phyloP scores from a whole-genome alignment of 2,797 vertebrate species.

The Molothrus ater region DNA sequence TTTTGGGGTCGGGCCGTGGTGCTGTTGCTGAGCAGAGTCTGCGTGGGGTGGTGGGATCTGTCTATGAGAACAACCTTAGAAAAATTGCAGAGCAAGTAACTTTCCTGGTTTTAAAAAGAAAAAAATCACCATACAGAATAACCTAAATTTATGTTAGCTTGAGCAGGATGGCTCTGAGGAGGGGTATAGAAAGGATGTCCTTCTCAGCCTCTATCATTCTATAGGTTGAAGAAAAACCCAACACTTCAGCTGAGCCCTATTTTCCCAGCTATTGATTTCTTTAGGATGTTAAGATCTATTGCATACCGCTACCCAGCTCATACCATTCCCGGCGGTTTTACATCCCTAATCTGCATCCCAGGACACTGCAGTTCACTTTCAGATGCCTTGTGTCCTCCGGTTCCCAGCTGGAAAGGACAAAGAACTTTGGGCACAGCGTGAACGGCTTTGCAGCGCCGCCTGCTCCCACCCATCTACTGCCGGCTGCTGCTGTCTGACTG shows the following conservation, averaged over 20 bases:
- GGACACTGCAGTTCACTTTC: not conserved
- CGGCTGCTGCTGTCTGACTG: not conserved
- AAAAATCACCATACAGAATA: not conserved
- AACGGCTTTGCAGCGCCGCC: not conserved
- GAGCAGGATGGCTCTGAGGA: not conserved
- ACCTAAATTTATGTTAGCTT: not conserved
- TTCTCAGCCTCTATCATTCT: not conserved
- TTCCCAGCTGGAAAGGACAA: constrained; percentile 40
- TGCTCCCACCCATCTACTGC: not conserved
- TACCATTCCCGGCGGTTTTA: not conserved
- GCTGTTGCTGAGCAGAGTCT: not conserved
- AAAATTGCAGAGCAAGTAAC: not conserved
- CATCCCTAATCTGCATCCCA: not conserved
- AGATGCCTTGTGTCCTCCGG: not conserved
- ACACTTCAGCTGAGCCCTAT: not conserved
- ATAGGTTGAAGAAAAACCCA: not conserved
- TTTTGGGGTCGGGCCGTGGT: not conserved
- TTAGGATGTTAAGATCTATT: not conserved
- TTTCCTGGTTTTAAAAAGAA: not conserved
- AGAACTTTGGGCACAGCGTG: constrained; percentile 33
- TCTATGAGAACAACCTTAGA: not conserved
- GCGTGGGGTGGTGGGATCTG: not conserved
- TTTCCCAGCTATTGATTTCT: not conserved
- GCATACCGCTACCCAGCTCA: not conserved
- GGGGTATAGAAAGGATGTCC: not conserved